Evolutionary conservation across 2,888 invertebrate species (phyloP).

Genomic region (Ormyrus thymus): DNA sequence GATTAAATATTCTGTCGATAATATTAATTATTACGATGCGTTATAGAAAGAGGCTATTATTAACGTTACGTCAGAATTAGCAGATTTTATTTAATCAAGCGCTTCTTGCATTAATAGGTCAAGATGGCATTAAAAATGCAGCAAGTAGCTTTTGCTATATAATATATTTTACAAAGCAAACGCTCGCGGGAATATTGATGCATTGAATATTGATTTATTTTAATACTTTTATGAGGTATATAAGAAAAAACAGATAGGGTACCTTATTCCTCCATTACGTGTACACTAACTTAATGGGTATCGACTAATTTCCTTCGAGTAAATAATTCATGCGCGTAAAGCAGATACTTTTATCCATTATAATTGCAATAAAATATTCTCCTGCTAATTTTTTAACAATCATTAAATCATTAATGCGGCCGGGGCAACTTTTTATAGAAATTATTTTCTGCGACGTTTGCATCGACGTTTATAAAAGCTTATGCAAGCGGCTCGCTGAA

Average conservation of each 20-base stretch:
- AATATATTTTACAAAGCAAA: conserved; percentile 22
- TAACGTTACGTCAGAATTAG: conserved; percentile 7
- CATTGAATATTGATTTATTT: conserved; percentile 49
- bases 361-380: conserved; percentile 43
- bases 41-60: not conserved
- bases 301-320: conserved; percentile 34
- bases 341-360: conserved; percentile 27
- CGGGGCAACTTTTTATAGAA: too few relatives aligned
- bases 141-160: conserved; percentile 24
- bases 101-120: conserved; percentile 43
- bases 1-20: conserved; percentile 29
- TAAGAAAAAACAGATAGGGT: conserved; percentile 22
- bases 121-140: conserved; percentile 39
- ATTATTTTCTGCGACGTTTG: too few relatives aligned
- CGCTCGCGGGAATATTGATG: conserved; percentile 32
- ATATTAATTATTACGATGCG: conserved; percentile 17
- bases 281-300: conserved; percentile 35
- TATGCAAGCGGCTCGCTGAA: too few relatives aligned
- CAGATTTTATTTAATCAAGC: conserved; percentile 6
- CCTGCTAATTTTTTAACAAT: too few relatives aligned
- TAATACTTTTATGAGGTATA: conserved; percentile 25
- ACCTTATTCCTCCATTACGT: conserved; percentile 27
- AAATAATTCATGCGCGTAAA: conserved; percentile 41
- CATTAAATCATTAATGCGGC: too few relatives aligned
- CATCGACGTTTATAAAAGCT: too few relatives aligned